Evolutionary conservation across 2,888 invertebrate species (phyloP).

Genomic region (Chrysolina oricalcia): DNA sequence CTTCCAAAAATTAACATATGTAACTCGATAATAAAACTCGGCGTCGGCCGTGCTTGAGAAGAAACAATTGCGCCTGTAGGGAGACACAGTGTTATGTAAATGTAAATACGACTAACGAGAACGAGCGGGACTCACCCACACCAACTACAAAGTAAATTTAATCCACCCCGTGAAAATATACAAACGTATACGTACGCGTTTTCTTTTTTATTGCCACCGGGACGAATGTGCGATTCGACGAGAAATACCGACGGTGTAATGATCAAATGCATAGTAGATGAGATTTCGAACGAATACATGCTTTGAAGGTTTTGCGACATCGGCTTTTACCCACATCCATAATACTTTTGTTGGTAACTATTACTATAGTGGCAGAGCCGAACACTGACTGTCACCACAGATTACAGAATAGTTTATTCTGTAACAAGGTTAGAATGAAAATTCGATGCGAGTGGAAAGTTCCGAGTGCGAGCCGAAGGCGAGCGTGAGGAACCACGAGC

Average conservation of each 20-base stretch:
- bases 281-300: neutral
- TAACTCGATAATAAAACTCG: slow-evolving; percentile 56
- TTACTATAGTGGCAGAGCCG: no score
- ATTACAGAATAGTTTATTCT: no score
- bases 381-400: no score
- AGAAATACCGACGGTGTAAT: neutral
- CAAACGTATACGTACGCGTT: slow-evolving; percentile 14
- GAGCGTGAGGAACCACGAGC: no score
- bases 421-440: no score
- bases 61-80: slow-evolving; percentile 58
- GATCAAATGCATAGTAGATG: slow-evolving; percentile 4
- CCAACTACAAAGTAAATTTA: slow-evolving; percentile 20
- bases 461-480: no score
- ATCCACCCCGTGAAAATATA: slow-evolving; percentile 18
- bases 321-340: no score
- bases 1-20: slow-evolving; percentile 52
- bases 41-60: slow-evolving; percentile 44
- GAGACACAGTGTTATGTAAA: slow-evolving; percentile 46
- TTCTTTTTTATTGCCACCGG: neutral
- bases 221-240: neutral
- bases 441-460: no score
- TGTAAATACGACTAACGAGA: slow-evolving; percentile 41
- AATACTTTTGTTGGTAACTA: no score
- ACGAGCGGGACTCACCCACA: slow-evolving; percentile 18
- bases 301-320: neutral